Conservation (phyloP, 2,888 invertebrate species). For the Xestoiulus laeticollis region DNA sequence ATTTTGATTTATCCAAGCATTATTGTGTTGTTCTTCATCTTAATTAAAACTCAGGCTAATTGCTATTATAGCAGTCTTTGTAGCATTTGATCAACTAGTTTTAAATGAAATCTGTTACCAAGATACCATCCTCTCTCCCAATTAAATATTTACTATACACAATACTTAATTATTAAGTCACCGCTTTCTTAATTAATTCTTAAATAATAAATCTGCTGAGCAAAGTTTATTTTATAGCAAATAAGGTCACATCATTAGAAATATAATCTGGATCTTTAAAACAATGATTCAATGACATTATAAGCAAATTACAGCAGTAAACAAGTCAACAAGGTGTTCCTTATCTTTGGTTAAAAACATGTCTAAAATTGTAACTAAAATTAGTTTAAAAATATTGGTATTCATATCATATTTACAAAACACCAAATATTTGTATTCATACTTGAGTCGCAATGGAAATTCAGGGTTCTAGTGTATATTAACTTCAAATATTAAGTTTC, state of each 20-base stretch:
- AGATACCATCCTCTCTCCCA: neutral
- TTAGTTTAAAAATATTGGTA: no score
- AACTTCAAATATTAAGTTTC: no score
- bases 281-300: neutral
- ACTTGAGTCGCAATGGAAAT: no score
- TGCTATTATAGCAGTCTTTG: neutral
- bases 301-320: neutral
- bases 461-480: no score
- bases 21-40: neutral
- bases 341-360: no score
- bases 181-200: conserved; percentile 9
- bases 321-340: neutral
- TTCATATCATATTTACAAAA: no score
- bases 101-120: neutral
- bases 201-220: neutral
- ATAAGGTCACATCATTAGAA: neutral
- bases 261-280: neutral
- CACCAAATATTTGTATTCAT: no score
- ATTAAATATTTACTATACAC: neutral
- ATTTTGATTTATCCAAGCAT: neutral
- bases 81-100: neutral
- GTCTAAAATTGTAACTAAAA: no score
- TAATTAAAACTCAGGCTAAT: conserved; percentile 5
- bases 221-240: neutral
- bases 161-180: neutral